These are phyloP conservation scores for Neodiprion pinetum DNA, from an alignment of 1,140 invertebrate genomes.

Conservation along the genomic window DNA sequence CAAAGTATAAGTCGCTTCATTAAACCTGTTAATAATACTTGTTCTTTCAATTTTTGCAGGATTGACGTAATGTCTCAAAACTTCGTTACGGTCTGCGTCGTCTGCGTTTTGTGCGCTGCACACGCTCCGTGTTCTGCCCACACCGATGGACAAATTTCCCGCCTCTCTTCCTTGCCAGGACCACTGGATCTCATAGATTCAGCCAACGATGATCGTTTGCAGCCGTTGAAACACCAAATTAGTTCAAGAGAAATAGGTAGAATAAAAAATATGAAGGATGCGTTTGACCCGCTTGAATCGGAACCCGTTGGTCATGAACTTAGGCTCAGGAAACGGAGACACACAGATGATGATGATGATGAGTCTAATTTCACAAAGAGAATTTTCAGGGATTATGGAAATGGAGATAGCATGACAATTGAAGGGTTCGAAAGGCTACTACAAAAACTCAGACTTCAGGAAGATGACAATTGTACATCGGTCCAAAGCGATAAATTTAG, in stretches of 20 bases:
- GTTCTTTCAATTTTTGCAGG: no score
- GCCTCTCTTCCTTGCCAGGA: not conserved
- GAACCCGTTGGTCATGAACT: slow-evolving; percentile 8
- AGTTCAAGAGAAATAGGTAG: not conserved
- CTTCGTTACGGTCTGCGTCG: slow-evolving; percentile 78
- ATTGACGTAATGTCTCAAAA: slow-evolving; percentile 60
- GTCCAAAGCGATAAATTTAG: slow-evolving; percentile 34
- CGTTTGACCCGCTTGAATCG: slow-evolving; percentile 41
- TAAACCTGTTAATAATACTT: no score
- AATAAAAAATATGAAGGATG: slow-evolving; percentile 33
- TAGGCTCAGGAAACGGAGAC: slow-evolving; percentile 23
- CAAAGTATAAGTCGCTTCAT: no score
- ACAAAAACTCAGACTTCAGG: slow-evolving; percentile 66
- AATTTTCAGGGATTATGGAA: slow-evolving; percentile 63
- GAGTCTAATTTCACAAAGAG: slow-evolving; percentile 55
- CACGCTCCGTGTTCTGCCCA: slow-evolving; percentile 74
- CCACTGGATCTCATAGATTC: not conserved
- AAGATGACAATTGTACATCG: slow-evolving; percentile 36
- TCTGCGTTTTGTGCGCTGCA: slow-evolving; percentile 78
- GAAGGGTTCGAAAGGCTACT: slow-evolving; percentile 73
- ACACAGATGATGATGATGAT: slow-evolving; percentile 39
- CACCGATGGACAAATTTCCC: slow-evolving; percentile 42
- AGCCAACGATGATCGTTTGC: not conserved
- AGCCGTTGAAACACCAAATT: not conserved
- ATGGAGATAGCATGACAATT: slow-evolving; percentile 68